A percentile compares a stretch with the other conserved stretches of the same genome.
phyloP scores from a whole-genome alignment of 2,888 invertebrate species.

The Pristionchus arcanus region DNA sequence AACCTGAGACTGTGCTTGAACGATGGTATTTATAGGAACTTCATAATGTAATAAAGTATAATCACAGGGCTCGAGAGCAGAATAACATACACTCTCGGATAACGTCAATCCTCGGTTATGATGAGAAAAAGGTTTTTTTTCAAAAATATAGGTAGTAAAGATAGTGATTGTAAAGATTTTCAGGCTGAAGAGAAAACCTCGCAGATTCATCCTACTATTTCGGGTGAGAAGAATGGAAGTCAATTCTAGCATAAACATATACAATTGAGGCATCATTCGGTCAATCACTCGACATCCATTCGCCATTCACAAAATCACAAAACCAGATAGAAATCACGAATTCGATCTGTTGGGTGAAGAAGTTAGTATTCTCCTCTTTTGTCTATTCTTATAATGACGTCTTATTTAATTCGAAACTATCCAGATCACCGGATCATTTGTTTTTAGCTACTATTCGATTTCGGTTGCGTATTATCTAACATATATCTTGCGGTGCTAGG shows the following conservation, averaged over 20 bases:
- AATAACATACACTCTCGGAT: conserved; percentile 12
- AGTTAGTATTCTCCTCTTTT: conserved; percentile 55
- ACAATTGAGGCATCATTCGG: conserved; percentile 69
- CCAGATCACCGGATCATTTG: too few relatives aligned
- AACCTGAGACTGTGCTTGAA: conserved; percentile 57
- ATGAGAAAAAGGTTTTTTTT: conserved; percentile 27
- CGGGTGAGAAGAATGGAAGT: not conserved
- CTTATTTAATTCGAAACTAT: not conserved
- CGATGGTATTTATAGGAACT: not conserved
- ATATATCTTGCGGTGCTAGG: too few relatives aligned
- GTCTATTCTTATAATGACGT: not conserved
- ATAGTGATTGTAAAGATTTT: not conserved
- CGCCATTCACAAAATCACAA: conserved; percentile 56
- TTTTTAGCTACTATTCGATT: too few relatives aligned
- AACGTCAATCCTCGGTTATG: not conserved
- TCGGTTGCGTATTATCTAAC: too few relatives aligned
- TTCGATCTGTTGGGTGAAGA: conserved; percentile 75
- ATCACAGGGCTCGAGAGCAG: conserved; percentile 12
- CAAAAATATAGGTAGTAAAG: too few relatives aligned
- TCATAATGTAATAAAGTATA: not conserved
- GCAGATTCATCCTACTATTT: conserved; percentile 10
- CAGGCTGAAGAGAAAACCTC: not conserved
- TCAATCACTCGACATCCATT: conserved; percentile 68
- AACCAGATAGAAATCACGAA: conserved; percentile 58
- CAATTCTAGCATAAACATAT: not conserved